Base-by-base conservation (phyloP, 92 coral and sea anemone genomes). In the Blastomussa wellsi region DNA sequence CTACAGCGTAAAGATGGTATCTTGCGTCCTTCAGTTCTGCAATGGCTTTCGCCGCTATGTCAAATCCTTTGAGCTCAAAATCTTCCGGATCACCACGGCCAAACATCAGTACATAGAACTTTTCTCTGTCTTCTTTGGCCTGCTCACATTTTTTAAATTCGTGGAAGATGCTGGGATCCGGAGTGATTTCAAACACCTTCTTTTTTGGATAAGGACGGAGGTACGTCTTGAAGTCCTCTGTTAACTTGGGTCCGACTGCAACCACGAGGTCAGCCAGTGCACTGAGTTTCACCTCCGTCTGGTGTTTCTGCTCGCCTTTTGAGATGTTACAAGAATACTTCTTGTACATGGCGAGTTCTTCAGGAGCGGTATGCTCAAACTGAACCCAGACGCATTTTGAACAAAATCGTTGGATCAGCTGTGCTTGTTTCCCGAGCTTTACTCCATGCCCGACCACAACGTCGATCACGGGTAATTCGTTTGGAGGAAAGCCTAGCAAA, bases 11-110 rank as follows among this genome's bases (percentile, higher is more conserved):
- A 31, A 83, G 80, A n/a, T 60, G 87, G 51, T 83, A 83, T 31
- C 20, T 60, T 7, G 19, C 19, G 48, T 83, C 87, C 28, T 74
- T 83, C 29, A 83, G 38, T n/a, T 74, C 87, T 11, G 87, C 80
- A 32, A 83, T 75, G 35, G 87, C 87, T 44, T 32, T 38, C 14
- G 87, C 59, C 38, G 87, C 80, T 59, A 83, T 83, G 64, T 83
- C 87, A 73, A 72, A 83, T 39, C 87, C 87, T 39, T 83, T 83
- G 32, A 83, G 60, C 74, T 83, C 47, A 32, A 83, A 83, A 59
- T 83, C 87, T 62, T 83, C 87, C 42, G 77, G 11, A 65, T 83
- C 87, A 57, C 87, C 87, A 41, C 87, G 87, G 60, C 87, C 87
- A 41, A 83, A 83, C 13, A 83, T 53, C 74, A 83, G 44, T 14